These are phyloP conservation scores for Hesperia comma DNA, from an alignment of 2,888 invertebrate genomes.

Conservation along the genomic window DNA sequence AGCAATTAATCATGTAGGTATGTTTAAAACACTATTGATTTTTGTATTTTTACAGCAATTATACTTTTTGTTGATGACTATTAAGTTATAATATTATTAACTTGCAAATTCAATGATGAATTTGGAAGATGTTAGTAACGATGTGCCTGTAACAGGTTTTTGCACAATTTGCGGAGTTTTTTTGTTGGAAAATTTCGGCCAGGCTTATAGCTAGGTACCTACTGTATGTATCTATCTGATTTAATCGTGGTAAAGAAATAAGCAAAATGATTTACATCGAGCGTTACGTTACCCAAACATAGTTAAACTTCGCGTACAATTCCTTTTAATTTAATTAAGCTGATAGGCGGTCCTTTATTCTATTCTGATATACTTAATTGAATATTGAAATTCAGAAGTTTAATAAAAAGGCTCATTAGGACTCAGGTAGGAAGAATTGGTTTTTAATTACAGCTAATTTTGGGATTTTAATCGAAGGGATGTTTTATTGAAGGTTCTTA, in stretches of 20 bases:
- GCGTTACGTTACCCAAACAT: not conserved
- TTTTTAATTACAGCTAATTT: slow-evolving; percentile 7
- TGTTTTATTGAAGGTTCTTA: too few relatives aligned
- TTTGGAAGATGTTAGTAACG: too few relatives aligned
- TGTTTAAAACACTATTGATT: slow-evolving; percentile 15
- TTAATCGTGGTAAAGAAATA: not conserved
- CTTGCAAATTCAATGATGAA: too few relatives aligned
- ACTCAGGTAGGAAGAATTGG: slow-evolving; percentile 4
- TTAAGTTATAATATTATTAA: too few relatives aligned
- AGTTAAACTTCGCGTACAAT: not conserved
- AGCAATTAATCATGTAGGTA: slow-evolving; percentile 19
- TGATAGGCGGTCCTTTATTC: not conserved
- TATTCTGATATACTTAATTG: slow-evolving; percentile 2
- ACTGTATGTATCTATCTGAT: too few relatives aligned
- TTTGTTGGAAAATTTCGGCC: too few relatives aligned
- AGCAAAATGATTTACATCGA: not conserved
- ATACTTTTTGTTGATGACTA: too few relatives aligned
- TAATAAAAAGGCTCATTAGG: not conserved
- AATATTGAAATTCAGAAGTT: slow-evolving; percentile 1
- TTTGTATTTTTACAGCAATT: not conserved
- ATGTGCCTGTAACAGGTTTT: too few relatives aligned
- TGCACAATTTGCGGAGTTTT: too few relatives aligned
- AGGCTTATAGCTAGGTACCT: too few relatives aligned
- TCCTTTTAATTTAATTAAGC: slow-evolving; percentile 1
- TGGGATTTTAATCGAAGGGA: not conserved